Evolutionary conservation across 2,113 vertebrate genomes (phyloP).

Genomic region (Coptodon bakossiorum): DNA sequence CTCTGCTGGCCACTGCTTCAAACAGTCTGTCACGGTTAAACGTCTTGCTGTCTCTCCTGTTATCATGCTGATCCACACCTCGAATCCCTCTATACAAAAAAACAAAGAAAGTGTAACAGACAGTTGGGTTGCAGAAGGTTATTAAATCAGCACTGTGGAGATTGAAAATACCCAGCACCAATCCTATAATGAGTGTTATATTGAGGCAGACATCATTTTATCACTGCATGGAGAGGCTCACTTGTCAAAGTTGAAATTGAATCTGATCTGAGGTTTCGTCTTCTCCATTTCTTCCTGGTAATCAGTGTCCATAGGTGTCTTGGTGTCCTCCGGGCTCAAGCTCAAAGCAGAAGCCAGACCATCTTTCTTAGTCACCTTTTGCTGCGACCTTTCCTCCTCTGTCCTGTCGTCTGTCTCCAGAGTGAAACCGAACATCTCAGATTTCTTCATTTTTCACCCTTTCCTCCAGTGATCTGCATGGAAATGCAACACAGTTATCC

Average conservation of each 20-base stretch:
- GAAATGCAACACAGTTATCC: background rate
- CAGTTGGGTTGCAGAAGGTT: background rate
- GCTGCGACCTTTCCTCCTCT: conserved; percentile 27
- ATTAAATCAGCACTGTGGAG: background rate
- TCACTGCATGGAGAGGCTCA: conserved; percentile 40
- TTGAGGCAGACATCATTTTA: background rate
- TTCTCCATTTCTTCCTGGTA: conserved; percentile 74
- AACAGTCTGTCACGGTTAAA: conserved; percentile 73
- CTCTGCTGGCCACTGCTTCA: conserved; percentile 80
- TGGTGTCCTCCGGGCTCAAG: conserved; percentile 57
- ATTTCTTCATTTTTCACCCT: conserved; percentile 73
- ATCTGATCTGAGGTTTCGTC: conserved; percentile 62
- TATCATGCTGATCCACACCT: conserved; percentile 50
- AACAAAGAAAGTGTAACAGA: background rate
- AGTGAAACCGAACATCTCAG: conserved; percentile 51
- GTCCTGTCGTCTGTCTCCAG: conserved; percentile 69
- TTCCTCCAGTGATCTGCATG: background rate
- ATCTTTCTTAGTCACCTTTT: conserved; percentile 16
- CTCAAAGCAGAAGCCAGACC: conserved; percentile 47
- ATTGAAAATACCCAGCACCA: background rate
- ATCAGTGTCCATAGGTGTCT: conserved; percentile 81
- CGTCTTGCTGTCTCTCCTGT: background rate
- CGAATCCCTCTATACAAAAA: conserved; percentile 24
- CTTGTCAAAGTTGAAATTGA: conserved; percentile 74
- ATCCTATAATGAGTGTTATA: background rate